Conservation (phyloP, 2,888 invertebrate genomes). For the Agrotis puta region DNA sequence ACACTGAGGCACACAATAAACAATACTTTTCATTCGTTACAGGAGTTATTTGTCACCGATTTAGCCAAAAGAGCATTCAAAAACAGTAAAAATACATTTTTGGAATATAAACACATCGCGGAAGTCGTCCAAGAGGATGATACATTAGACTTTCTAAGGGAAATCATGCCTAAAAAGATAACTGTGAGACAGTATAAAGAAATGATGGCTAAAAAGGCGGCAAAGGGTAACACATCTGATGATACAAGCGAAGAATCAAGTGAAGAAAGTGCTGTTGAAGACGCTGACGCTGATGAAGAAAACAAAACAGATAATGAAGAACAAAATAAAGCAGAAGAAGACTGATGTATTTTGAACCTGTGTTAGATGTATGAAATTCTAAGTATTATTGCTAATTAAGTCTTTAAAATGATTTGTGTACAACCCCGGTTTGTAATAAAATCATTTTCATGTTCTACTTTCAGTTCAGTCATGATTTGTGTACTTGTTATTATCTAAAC, state of each 20-base stretch:
- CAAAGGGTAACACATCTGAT: slow-evolving; percentile 77
- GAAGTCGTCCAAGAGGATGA: slow-evolving; percentile 93
- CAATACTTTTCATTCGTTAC: slow-evolving; percentile 65
- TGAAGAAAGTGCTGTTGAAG: slow-evolving; percentile 71
- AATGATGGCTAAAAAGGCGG: slow-evolving; percentile 91
- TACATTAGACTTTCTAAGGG: slow-evolving; percentile 93
- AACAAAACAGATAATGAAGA: slow-evolving; percentile 78
- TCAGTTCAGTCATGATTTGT: slow-evolving; percentile 6
- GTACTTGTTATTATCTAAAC: background rate
- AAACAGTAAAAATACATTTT: slow-evolving; percentile 86
- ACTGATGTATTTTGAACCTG: background rate
- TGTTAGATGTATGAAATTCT: slow-evolving; percentile 11
- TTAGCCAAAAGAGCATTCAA: slow-evolving; percentile 92
- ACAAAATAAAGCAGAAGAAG: slow-evolving; percentile 63
- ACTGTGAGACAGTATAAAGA: slow-evolving; percentile 93
- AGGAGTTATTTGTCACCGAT: slow-evolving; percentile 94
- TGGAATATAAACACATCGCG: slow-evolving; percentile 94
- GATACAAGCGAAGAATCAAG: slow-evolving; percentile 83
- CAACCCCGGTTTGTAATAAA: background rate
- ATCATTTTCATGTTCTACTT: background rate
- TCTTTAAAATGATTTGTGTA: too few relatives aligned
- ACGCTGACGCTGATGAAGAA: slow-evolving; percentile 68
- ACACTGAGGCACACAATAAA: background rate
- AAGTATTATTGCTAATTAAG: slow-evolving; percentile 2
- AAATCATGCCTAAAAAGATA: slow-evolving; percentile 94